Evolutionary conservation across 2,113 vertebrate genomes (phyloP), one percentile per base, ranked within the genome.

Genomic region (Rhodinocichla rosea): DNA sequence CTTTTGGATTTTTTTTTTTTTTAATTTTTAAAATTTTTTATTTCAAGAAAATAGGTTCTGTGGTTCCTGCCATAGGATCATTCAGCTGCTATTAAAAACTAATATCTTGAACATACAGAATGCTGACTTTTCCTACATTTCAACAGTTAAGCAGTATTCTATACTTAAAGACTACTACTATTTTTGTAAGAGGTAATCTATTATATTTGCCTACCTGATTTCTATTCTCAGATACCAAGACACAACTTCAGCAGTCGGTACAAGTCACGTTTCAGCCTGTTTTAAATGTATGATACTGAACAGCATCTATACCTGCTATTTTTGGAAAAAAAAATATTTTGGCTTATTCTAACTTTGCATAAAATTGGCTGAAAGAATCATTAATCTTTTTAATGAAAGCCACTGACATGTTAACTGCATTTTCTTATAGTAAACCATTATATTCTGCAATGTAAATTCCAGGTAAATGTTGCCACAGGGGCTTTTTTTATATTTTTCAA

Each of bases 21-120:
- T 3, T 16, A 23, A 9, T 24, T 63, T 59, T 68, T 50, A 0
- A 2, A 35, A 4, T 75, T 94, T 94, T 98, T 97, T 95, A 97
- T 97, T 97, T 97, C 95, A 98, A 98, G 97, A 97, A 97, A 98
- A 98, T 97, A 95, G 96, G 94, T 98, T 95, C 97, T 97, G 96
- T 97, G 98, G 97, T 95, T 96, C 69, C 94, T 97, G 97, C 97
- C 98, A 97, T 71, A 81, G 98, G 97, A 98, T 98, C 98, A 97
- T 94, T 98, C 98, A 98, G 98, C 98, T 98, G 98, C 98, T 98
- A 98, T 98, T 98, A 98, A 98, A 96, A 98, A 98, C 97, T 97
- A 98, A 92, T 98, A 98, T 95, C 98, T 98, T 98, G 98, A 98
- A 98, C 97, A 97, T 97, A 97, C 97, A 97, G 98, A 98, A 98